Percentiles rank a stretch among this genome's conserved stretches.
Evolutionary conservation across 2,888 invertebrate genomes (phyloP).

Genomic region (Drosophila melanosoma): DNA sequence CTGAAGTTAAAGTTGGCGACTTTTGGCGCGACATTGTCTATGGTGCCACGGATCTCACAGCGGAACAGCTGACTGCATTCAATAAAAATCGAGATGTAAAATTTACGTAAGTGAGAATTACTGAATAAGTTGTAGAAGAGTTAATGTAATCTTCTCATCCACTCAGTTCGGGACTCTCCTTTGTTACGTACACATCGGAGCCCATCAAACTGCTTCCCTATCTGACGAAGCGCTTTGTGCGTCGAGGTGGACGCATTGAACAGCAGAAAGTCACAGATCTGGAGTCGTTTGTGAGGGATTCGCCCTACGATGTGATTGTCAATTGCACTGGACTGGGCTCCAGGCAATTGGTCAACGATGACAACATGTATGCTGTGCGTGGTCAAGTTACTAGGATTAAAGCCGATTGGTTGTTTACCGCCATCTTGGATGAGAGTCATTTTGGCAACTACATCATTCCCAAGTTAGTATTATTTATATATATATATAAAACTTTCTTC

Average conservation of each 20-base stretch:
- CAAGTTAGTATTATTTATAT: constrained; percentile 86
- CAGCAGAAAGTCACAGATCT: constrained; percentile 86
- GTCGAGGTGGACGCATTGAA: constrained; percentile 87
- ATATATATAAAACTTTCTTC: neutral
- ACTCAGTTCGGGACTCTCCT: constrained; percentile 87
- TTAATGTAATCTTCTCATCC: neutral
- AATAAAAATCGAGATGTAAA: constrained; percentile 75
- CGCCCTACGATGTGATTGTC: constrained; percentile 89
- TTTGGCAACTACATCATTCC: constrained; percentile 91
- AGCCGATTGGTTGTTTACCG: constrained; percentile 89
- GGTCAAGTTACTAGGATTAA: constrained; percentile 90
- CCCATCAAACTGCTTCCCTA: constrained; percentile 88
- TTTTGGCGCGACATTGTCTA: constrained; percentile 75
- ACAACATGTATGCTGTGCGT: constrained; percentile 88
- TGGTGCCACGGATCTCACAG: constrained; percentile 56
- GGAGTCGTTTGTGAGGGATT: constrained; percentile 84
- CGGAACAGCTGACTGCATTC: constrained; percentile 79
- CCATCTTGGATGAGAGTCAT: constrained; percentile 87
- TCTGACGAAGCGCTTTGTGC: constrained; percentile 87
- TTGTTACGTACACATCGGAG: constrained; percentile 89
- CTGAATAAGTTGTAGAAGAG: neutral
- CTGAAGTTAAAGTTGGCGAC: constrained; percentile 68
- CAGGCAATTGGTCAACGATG: constrained; percentile 87
- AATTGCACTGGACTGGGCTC: constrained; percentile 92
- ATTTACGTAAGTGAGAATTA: constrained; percentile 53